A percentile compares a stretch with the other conserved stretches of the same genome.
Conservation (phyloP, 2,797 vertebrate genomes). For the Malurus leucopterus region DNA sequence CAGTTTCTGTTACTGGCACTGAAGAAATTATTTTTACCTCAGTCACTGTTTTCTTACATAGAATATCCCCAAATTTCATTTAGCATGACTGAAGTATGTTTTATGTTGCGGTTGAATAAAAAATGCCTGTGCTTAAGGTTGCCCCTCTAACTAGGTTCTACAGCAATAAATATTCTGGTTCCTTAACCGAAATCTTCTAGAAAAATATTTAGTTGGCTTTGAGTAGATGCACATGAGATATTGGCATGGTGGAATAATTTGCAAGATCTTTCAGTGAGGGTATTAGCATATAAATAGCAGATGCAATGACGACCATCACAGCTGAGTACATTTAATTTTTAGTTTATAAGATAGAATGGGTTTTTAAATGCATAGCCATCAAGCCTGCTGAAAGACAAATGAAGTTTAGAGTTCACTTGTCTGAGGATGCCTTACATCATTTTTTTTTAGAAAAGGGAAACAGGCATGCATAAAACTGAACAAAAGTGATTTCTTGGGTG, state of each 20-base stretch:
- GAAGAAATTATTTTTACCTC: background rate
- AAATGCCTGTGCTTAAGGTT: slow-evolving; percentile 2
- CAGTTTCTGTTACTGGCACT: background rate
- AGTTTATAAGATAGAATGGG: slow-evolving; percentile 98
- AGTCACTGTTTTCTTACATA: background rate
- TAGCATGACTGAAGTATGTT: background rate
- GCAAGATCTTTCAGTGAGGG: slow-evolving; percentile 91
- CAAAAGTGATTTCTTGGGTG: slow-evolving; percentile 73
- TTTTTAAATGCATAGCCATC: slow-evolving; percentile 97
- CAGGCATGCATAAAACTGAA: slow-evolving; percentile 77
- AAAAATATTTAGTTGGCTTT: slow-evolving; percentile 68
- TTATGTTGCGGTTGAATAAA: background rate
- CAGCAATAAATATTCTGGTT: slow-evolving; percentile 50
- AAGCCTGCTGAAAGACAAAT: slow-evolving; percentile 96
- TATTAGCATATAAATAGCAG: slow-evolving; percentile 99
- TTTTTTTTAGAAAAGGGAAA: slow-evolving; percentile 85
- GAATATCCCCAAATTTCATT: background rate
- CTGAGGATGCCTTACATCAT: slow-evolving; percentile 83
- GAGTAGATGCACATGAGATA: slow-evolving; percentile 89
- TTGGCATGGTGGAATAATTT: slow-evolving; percentile 94
- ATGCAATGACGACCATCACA: slow-evolving; percentile 94
- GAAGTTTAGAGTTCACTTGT: slow-evolving; percentile 92
- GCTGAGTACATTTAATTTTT: slow-evolving; percentile 99
- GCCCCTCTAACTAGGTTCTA: background rate
- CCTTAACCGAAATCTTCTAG: slow-evolving; percentile 45